These are phyloP conservation scores for Heliconius aoede DNA, from an alignment of 2,888 invertebrate genomes.

Conservation along the genomic window DNA sequence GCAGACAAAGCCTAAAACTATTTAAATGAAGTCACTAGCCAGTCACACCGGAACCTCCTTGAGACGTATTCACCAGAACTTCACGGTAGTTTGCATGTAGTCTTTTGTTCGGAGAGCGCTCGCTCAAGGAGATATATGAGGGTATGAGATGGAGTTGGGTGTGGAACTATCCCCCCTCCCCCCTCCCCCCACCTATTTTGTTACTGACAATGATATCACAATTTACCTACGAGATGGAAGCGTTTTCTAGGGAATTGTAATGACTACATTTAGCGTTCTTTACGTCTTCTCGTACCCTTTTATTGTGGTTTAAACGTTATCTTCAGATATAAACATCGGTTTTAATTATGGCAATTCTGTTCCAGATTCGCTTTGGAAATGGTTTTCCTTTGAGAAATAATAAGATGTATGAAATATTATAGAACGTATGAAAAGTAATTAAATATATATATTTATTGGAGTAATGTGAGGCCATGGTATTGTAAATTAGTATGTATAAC, in stretches of 20 bases:
- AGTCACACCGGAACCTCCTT: conserved; percentile 54
- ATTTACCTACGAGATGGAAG: conserved; percentile 36
- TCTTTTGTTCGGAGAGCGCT: conserved; percentile 70
- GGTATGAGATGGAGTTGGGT: conserved; percentile 51
- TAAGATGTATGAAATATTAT: not conserved
- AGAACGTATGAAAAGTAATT: not conserved
- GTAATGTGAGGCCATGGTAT: not conserved
- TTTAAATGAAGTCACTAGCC: conserved; percentile 47
- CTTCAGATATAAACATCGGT: conserved; percentile 20
- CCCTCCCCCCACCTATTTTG: conserved; percentile 42
- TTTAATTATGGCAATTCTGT: conserved; percentile 15
- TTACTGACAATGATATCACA: conserved; percentile 45
- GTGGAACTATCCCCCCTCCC: no score
- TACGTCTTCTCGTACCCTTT: conserved; percentile 20
- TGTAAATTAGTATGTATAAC: not conserved
- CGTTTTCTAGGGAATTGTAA: conserved; percentile 31
- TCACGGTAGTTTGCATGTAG: conserved; percentile 57
- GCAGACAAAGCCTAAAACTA: conserved; percentile 24
- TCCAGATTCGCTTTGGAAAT: not conserved
- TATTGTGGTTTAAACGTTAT: conserved; percentile 22
- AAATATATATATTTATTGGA: not conserved
- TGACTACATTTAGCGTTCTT: conserved; percentile 31
- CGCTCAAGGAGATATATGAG: conserved; percentile 54
- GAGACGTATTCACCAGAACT: conserved; percentile 55
- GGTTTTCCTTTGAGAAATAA: not conserved